Evolutionary conservation across 2,797 vertebrate genomes (phyloP).

Genomic region (Bradypodion ventrale): DNA sequence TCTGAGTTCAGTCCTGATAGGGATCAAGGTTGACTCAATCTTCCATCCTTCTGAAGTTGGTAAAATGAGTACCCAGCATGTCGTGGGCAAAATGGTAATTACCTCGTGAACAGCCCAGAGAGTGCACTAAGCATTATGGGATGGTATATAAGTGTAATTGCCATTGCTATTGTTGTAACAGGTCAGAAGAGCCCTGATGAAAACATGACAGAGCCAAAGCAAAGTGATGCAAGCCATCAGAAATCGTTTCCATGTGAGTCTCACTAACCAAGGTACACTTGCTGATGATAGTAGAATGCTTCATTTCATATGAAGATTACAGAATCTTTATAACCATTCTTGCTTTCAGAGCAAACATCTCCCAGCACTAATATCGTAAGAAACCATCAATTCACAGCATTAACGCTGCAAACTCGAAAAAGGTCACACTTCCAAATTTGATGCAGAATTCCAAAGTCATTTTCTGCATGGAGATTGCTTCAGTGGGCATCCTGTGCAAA

Average conservation of each 20-base stretch:
- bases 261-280: not conserved
- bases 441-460: not conserved
- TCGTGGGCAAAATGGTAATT: too few relatives aligned
- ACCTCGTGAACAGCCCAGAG: too few relatives aligned
- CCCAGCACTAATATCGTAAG: not conserved
- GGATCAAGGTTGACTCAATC: too few relatives aligned
- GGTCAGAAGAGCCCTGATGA: too few relatives aligned
- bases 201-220: not conserved
- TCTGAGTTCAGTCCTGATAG: too few relatives aligned
- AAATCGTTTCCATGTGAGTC: conserved; percentile 22
- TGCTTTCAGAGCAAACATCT: not conserved
- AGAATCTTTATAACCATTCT: not conserved
- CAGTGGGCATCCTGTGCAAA: not conserved
- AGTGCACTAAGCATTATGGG: too few relatives aligned
- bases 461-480: not conserved
- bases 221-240: not conserved
- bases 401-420: not conserved
- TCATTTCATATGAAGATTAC: not conserved
- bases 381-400: not conserved
- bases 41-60: too few relatives aligned
- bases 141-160: too few relatives aligned
- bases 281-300: conserved; percentile 1
- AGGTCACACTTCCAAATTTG: not conserved
- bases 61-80: too few relatives aligned
- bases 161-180: too few relatives aligned